phyloP scores from a whole-genome alignment of 2,113 vertebrate species.

The Psilopogon haemacephalus region DNA sequence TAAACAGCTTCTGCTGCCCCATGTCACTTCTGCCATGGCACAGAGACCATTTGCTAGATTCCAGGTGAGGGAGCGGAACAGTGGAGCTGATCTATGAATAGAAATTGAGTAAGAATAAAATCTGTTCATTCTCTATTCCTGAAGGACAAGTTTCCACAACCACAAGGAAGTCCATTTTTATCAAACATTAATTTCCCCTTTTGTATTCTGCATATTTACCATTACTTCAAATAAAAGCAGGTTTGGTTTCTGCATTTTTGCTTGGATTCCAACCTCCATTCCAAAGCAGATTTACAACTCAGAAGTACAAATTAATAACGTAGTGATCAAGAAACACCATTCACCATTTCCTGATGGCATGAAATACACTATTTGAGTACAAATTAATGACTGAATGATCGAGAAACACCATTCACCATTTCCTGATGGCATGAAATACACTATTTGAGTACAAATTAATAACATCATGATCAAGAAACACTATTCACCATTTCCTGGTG shows the following conservation, averaged over 20 bases:
- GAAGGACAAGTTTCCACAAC: not conserved
- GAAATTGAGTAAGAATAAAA: not conserved
- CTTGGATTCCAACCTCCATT: not conserved
- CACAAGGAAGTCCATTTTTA: not conserved
- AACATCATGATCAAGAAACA: not conserved
- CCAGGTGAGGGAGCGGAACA: not conserved
- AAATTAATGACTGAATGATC: too few relatives aligned
- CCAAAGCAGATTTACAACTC: not conserved
- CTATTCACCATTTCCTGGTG: not conserved
- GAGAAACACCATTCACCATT: not conserved
- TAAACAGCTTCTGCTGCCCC: not conserved
- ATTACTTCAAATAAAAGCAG: not conserved
- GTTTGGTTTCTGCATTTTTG: not conserved
- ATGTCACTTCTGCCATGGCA: not conserved
- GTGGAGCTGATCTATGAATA: not conserved
- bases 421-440: rapidly evolving
- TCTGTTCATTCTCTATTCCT: not conserved
- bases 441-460: not conserved
- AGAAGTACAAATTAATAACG: not conserved
- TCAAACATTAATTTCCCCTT: not conserved
- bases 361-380: not conserved
- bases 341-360: rapidly evolving
- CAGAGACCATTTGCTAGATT: not conserved
- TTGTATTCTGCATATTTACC: not conserved
- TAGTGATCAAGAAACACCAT: not conserved